Evolutionary conservation across 2,888 invertebrate species (phyloP).

Genomic region (Drosophila fulvimacula): DNA sequence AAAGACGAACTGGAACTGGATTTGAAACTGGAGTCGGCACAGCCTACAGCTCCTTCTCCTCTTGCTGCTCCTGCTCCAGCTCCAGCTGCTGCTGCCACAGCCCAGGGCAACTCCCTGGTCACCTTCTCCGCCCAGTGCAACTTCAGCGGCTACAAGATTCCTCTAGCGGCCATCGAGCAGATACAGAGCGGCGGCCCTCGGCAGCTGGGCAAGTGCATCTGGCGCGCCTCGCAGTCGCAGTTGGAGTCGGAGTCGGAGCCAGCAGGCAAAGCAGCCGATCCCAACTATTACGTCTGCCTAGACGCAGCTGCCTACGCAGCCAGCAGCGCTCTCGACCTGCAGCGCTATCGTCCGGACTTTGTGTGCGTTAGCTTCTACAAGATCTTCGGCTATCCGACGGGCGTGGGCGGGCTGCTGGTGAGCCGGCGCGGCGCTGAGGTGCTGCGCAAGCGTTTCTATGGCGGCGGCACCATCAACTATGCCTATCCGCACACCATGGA

Average conservation of each 20-base stretch:
- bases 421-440: conserved; percentile 85
- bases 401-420: conserved; percentile 95
- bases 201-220: conserved; percentile 63
- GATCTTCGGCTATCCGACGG: conserved; percentile 97
- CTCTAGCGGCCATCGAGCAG: conserved; percentile 89
- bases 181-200: conserved; percentile 88
- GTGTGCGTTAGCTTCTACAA: conserved; percentile 97
- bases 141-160: conserved; percentile 96
- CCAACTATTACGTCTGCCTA: conserved; percentile 89
- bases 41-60: not conserved
- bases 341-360: conserved; percentile 92
- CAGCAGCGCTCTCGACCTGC: conserved; percentile 91
- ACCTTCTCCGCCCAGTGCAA: conserved; percentile 97
- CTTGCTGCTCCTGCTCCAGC: not conserved
- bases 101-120: conserved; percentile 87
- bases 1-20: conserved; percentile 86
- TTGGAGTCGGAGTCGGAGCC: too few relatives aligned
- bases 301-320: conserved; percentile 94
- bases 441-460: conserved; percentile 90
- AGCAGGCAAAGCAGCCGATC: accelerated
- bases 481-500: conserved; percentile 90
- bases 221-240: not conserved
- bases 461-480: conserved; percentile 97
- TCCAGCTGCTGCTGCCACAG: not conserved
- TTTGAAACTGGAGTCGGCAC: conserved; percentile 84